phyloP scores from a whole-genome alignment of 2,797 vertebrate species.

The Scolopax bukidnonensis region DNA sequence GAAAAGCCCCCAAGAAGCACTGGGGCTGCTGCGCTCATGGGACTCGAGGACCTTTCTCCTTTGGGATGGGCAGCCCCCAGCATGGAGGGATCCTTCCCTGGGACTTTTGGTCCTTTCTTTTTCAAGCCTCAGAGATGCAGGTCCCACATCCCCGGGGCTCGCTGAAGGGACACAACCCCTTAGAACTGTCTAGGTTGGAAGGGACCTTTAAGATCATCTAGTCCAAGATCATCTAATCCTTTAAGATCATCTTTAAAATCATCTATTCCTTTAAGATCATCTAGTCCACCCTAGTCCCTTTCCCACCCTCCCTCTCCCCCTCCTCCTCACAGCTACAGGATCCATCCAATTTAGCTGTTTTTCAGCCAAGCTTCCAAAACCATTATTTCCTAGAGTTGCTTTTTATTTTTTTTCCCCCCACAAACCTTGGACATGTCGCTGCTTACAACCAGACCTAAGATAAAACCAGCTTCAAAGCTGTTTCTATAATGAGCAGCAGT shows the following conservation, averaged over 20 bases:
- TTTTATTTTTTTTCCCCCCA: rapidly evolving
- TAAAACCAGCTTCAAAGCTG: conserved; percentile 8
- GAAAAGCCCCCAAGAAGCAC: not conserved
- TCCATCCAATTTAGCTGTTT: not conserved
- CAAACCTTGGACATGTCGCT: not conserved
- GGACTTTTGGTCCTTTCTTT: not conserved
- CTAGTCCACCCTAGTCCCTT: not conserved
- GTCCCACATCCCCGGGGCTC: not conserved
- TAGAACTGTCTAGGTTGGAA: too few species aligned
- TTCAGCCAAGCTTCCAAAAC: not conserved
- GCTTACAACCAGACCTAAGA: not conserved
- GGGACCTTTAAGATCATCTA: too few species aligned
- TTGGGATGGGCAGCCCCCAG: rapidly evolving
- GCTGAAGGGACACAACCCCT: not conserved
- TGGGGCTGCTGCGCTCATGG: not conserved
- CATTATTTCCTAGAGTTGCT: not conserved
- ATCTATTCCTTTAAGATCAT: too few species aligned
- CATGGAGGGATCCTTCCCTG: rapidly evolving
- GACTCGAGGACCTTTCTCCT: not conserved
- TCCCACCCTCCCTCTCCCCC: not conserved
- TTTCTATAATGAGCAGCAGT: conserved; percentile 15
- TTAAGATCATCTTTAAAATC: too few species aligned
- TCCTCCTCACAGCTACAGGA: not conserved
- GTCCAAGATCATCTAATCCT: too few species aligned
- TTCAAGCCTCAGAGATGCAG: not conserved